phyloP scores from a whole-genome alignment of 2,797 vertebrate species.

The Gallirallus australis region DNA sequence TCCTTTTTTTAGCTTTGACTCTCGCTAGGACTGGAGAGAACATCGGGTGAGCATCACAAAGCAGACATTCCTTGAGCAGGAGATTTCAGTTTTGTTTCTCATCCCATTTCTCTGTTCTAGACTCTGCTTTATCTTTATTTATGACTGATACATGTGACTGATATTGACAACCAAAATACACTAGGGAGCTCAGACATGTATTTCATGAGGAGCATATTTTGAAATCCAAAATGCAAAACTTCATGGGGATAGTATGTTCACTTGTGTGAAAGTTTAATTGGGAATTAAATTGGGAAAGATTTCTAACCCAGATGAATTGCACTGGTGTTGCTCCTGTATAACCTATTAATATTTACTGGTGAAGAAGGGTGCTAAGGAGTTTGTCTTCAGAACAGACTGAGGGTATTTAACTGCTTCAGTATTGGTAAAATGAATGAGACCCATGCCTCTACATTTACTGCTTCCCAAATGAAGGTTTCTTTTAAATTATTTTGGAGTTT shows the following conservation, averaged over 20 bases:
- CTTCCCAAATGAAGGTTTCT: background rate
- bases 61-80: background rate
- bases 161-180: constrained; percentile 41
- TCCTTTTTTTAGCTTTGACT: background rate
- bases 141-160: background rate
- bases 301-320: constrained; percentile 34
- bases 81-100: constrained; percentile 20
- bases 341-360: background rate
- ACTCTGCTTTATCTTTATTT: constrained; percentile 70
- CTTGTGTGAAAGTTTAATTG: constrained; percentile 45
- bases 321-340: background rate
- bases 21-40: background rate
- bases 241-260: background rate
- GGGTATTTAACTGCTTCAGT: background rate
- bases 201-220: constrained; percentile 33
- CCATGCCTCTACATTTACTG: background rate
- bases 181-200: background rate
- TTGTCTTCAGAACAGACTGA: background rate
- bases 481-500: background rate
- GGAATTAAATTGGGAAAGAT: constrained; percentile 54
- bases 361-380: background rate
- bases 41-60: constrained; percentile 1
- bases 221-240: constrained; percentile 55
- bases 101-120: background rate
- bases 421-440: background rate